Conservation (phyloP, 2,797 vertebrate genomes). For the Sebastes iracundus region DNA sequence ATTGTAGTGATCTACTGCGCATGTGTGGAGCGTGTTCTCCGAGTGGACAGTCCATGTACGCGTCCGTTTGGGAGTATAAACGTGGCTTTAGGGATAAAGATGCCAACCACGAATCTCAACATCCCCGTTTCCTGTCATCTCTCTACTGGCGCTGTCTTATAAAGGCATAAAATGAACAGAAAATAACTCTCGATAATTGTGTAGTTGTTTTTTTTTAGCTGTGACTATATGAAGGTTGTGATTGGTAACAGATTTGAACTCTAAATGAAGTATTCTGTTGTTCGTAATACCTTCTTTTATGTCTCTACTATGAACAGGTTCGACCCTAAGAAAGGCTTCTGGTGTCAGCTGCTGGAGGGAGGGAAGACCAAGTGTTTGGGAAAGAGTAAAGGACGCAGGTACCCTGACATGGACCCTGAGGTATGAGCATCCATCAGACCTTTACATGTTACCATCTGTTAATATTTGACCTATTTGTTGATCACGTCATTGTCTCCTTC, state of each 20-base stretch:
- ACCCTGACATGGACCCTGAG: constrained; percentile 96
- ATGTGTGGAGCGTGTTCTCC: too few relatives aligned
- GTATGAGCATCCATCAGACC: constrained; percentile 80
- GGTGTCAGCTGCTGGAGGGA: constrained; percentile 98
- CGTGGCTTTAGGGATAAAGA: background rate
- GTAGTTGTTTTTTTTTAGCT: background rate
- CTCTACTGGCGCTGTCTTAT: background rate
- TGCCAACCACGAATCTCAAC: background rate
- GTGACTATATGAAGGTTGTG: background rate
- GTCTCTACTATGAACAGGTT: constrained; percentile 82
- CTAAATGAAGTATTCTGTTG: background rate
- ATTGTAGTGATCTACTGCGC: too few relatives aligned
- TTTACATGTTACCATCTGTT: background rate
- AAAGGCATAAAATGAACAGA: background rate
- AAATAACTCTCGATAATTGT: background rate
- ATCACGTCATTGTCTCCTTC: constrained; percentile 11
- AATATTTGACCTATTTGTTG: background rate
- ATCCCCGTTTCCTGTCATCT: background rate
- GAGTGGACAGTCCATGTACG: too few relatives aligned
- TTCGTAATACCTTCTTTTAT: background rate
- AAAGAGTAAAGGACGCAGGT: constrained; percentile 97
- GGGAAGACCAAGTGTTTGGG: constrained; percentile 98
- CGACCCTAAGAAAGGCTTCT: constrained; percentile 98
- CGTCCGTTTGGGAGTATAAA: too few relatives aligned
- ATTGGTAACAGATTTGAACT: background rate